Evolutionary conservation across 2,888 invertebrate genomes (phyloP).

Genomic region (Megaustenia siamemsis): DNA sequence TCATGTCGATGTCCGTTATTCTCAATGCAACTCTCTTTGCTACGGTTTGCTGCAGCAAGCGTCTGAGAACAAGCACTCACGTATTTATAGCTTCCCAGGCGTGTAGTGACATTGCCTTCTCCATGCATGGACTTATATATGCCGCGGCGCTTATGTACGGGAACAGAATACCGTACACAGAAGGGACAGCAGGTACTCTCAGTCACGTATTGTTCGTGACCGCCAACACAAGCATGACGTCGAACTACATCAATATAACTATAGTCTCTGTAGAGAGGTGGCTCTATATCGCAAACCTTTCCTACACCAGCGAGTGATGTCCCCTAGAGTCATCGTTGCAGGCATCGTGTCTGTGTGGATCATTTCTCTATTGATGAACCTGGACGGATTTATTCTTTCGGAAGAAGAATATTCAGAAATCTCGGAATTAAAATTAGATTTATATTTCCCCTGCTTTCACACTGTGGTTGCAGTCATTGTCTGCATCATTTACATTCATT

Average conservation of each 20-base stretch:
- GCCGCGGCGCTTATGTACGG: background rate
- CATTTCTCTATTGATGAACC: background rate
- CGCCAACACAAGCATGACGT: background rate
- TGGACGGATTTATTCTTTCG: background rate
- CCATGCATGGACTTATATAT: background rate
- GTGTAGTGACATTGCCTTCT: background rate
- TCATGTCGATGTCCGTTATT: background rate
- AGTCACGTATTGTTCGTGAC: background rate
- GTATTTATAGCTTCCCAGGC: background rate
- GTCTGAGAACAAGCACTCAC: conserved; percentile 6
- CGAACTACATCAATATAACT: background rate
- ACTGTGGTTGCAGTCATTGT: background rate
- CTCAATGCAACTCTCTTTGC: background rate
- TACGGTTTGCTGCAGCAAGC: conserved; percentile 9
- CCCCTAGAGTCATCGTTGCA: background rate
- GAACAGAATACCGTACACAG: background rate
- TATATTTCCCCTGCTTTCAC: background rate
- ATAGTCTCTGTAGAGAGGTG: conserved; percentile 9
- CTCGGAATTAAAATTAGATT: background rate
- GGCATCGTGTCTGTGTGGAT: background rate
- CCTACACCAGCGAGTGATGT: background rate
- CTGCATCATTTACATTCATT: background rate
- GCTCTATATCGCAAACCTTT: conserved; percentile 22
- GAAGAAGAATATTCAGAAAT: background rate
- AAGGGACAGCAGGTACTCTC: background rate